Base-by-base conservation (phyloP, 2,797 vertebrate genomes). In the Moxostoma hubbsi region DNA sequence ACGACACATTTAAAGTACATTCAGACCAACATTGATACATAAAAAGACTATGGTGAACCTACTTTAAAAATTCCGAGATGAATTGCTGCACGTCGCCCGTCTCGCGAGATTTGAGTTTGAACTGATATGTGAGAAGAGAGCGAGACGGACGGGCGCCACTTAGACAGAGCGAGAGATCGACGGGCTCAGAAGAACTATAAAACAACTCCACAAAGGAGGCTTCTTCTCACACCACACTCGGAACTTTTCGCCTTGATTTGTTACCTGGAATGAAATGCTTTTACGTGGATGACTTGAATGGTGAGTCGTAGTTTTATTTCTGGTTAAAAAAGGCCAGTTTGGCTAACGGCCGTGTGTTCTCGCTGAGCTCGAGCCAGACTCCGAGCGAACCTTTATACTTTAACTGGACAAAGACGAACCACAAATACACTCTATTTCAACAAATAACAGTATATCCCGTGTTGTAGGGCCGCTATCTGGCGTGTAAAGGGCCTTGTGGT, bases 21-120 rank as follows among this genome's bases (percentile, higher is more conserved):
- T 36, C 36, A 36, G 36, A 36, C 4, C 36, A 4, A 36, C 36
- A 36, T 3, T 36, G 36, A 36, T 36, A 36, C 36, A 36, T 3
- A 36, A 36, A 36, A 36, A 36, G 36, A 36, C 36, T 36, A 36
- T 3, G 3, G 36, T 36, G 36, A 36, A 36, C 36, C 36, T 36
- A 36, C 36, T 36, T 36, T 36, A 36, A 36, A 36, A 36, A 36
- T 36, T 36, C 36, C 4, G 36, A 36, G 36, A 36, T 36, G 2
- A 36, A 36, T 36, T 36, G 4, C 36, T 36, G 36, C 36, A 36
- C 36, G 36, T 36, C 36, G 36, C 36, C 36, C 36, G 9, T 93
- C 89, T 94, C 93, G 93, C 93, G 93, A 94, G 89, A 61, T 12
- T 63, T 57, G 3, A 0, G 85, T 91, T 91, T 91, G 82, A 92